Percentiles rank a stretch among this genome's conserved stretches.
phyloP scores from a whole-genome alignment of 2,113 vertebrate genomes.

The Bungarus multicinctus region DNA sequence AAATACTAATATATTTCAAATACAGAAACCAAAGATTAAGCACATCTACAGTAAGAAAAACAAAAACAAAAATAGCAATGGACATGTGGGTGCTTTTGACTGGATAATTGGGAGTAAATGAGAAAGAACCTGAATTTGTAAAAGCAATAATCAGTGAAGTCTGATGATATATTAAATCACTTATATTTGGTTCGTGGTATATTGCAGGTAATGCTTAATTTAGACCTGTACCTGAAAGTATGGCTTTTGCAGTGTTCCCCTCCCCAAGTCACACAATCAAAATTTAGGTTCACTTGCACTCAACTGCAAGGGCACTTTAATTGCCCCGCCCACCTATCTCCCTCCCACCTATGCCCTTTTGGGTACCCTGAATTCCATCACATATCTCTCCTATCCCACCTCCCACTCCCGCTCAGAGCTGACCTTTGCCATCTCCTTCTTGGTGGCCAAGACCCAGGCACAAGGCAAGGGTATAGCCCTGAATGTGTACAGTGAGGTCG shows the following conservation, averaged over 20 bases:
- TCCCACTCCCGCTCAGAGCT: too few relatives aligned
- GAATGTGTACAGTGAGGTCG: too few relatives aligned
- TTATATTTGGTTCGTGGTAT: background rate
- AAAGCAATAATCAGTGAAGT: background rate
- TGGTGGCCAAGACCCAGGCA: too few relatives aligned
- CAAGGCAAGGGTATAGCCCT: too few relatives aligned
- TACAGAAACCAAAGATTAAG: background rate
- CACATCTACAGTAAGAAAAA: background rate
- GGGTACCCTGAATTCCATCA: too few relatives aligned
- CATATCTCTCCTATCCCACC: too few relatives aligned
- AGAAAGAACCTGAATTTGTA: background rate
- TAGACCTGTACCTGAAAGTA: background rate
- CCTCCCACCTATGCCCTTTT: background rate
- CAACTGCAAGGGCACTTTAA: background rate
- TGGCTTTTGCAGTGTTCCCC: background rate
- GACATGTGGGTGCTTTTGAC: background rate
- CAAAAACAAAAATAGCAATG: background rate
- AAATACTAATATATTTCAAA: background rate
- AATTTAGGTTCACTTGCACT: background rate
- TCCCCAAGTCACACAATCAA: background rate
- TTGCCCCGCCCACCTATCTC: background rate
- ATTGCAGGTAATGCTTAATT: background rate
- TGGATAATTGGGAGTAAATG: background rate
- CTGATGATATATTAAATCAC: background rate
- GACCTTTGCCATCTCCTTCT: too few relatives aligned